These are phyloP conservation scores for Zaprionus davidi DNA, from an alignment of 1,140 invertebrate genomes.

Conservation along the genomic window DNA sequence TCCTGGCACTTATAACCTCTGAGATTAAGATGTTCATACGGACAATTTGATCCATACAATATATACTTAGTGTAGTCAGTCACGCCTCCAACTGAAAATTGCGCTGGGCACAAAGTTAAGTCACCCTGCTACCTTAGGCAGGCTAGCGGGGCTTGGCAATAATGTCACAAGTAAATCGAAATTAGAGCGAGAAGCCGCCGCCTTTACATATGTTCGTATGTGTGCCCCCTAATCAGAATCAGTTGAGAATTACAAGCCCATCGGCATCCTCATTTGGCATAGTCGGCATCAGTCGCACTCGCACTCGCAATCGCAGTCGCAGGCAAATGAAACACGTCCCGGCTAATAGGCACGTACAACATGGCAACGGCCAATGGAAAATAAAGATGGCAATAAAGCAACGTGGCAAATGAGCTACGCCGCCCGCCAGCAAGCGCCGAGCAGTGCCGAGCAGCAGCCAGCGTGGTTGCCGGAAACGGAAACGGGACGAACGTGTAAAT, in stretches of 20 bases:
- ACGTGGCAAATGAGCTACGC: constrained; percentile 66
- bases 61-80: no score
- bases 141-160: no score
- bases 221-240: constrained; percentile 28
- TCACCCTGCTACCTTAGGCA: no score
- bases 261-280: constrained; percentile 37
- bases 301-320: not conserved
- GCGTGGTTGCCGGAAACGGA: constrained; percentile 31
- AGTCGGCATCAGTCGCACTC: no score
- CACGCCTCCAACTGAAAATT: no score
- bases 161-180: no score
- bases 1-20: not conserved
- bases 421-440: not conserved
- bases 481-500: constrained; percentile 45
- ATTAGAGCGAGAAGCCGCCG: not conserved
- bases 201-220: not conserved
- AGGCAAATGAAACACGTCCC: constrained; percentile 69
- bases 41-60: not conserved
- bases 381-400: constrained; percentile 67
- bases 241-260: constrained; percentile 44
- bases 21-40: not conserved
- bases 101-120: no score
- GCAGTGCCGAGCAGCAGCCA: not conserved
- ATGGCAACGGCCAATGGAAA: constrained; percentile 53
- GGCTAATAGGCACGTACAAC: constrained; percentile 72